Evolutionary conservation across 2,797 vertebrate species (phyloP).

Genomic region (Vespertilio murinus): DNA sequence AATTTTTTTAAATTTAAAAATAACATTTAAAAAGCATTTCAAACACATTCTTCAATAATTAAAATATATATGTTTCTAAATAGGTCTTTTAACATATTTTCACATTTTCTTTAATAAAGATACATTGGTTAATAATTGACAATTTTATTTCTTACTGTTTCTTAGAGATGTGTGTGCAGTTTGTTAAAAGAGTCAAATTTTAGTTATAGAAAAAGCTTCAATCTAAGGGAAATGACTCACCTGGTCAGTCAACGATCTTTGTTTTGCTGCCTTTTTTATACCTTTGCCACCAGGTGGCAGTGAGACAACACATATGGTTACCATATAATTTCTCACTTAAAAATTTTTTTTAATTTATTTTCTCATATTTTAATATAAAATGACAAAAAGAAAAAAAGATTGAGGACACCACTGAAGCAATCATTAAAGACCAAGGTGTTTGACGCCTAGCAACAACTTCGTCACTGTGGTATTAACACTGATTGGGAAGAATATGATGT

Average conservation of each 20-base stretch:
- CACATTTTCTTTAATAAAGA: neutral
- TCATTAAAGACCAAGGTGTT: neutral
- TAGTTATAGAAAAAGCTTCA: neutral
- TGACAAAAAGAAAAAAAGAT: neutral
- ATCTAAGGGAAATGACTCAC: neutral
- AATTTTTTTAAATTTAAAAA: neutral
- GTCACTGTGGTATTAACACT: neutral
- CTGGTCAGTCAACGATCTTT: neutral
- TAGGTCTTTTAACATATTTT: neutral
- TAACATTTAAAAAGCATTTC: neutral
- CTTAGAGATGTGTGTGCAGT: neutral
- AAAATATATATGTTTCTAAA: neutral
- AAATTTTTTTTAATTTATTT: too few relatives aligned
- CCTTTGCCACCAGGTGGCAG: slow-evolving; percentile 76
- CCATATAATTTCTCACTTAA: slow-evolving; percentile 38
- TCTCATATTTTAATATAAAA: slow-evolving; percentile 53
- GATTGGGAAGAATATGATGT: neutral
- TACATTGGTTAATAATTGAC: neutral
- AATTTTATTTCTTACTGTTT: neutral
- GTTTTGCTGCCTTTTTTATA: slow-evolving; percentile 66
- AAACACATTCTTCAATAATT: neutral
- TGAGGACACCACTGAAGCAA: neutral
- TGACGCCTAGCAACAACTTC: neutral
- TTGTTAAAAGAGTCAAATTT: neutral
- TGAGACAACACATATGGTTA: slow-evolving; percentile 37